Evolutionary conservation across 2,888 invertebrate genomes (phyloP).

Genomic region (Theristus sp.): DNA sequence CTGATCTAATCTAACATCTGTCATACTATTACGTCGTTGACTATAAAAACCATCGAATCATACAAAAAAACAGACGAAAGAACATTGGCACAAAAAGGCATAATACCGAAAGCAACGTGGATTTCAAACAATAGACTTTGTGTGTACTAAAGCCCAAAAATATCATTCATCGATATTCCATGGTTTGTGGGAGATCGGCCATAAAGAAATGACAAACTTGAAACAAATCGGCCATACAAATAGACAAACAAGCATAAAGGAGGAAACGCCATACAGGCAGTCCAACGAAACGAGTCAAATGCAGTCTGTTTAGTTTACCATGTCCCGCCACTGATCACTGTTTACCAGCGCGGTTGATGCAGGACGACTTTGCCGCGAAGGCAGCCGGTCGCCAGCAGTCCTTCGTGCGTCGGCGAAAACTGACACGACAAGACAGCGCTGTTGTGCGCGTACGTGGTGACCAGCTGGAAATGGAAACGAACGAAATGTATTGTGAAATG

Average conservation of each 20-base stretch:
- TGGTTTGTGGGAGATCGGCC: no score
- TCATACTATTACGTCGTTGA: not conserved
- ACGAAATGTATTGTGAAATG: not conserved
- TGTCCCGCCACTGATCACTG: no score
- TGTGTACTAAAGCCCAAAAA: no score
- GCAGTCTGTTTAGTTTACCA: no score
- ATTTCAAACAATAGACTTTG: no score
- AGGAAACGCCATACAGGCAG: no score
- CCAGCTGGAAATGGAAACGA: constrained; percentile 43
- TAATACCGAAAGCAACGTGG: no score
- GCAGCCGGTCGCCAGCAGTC: constrained; percentile 71
- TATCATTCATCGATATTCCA: no score
- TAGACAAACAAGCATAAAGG: no score
- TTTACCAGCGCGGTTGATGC: constrained; percentile 42
- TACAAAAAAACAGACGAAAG: not conserved
- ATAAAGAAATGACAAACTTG: no score
- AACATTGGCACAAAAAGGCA: not conserved
- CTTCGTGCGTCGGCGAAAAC: constrained; percentile 63
- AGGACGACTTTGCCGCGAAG: constrained; percentile 68
- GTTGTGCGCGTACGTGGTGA: constrained; percentile 51
- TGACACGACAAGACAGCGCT: constrained; percentile 71
- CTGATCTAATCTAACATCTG: not conserved
- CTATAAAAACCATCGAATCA: not conserved
- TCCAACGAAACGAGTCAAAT: no score
- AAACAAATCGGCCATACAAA: no score